Evolutionary conservation across 2,888 invertebrate species (phyloP).

Genomic region (Meliscaeva auricollis): DNA sequence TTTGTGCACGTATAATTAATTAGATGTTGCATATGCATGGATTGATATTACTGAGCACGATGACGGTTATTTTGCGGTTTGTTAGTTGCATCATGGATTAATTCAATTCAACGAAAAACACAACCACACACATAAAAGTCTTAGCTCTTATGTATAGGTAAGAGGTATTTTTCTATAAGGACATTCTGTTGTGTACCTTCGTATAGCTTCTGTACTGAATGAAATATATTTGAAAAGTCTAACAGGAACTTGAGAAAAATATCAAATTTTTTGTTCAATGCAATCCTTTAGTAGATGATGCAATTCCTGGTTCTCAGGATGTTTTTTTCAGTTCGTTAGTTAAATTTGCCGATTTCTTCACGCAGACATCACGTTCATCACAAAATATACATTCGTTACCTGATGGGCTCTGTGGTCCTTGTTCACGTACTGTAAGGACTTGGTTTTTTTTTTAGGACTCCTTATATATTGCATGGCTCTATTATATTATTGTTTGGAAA

Average conservation of each 20-base stretch:
- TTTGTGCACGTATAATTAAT: slow-evolving; percentile 76
- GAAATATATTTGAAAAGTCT: neutral
- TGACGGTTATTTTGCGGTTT: slow-evolving; percentile 77
- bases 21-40: slow-evolving; percentile 75
- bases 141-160: neutral
- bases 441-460: neutral
- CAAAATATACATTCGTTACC: slow-evolving; percentile 73
- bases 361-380: slow-evolving; percentile 72
- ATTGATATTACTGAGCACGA: slow-evolving; percentile 62
- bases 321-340: slow-evolving; percentile 73
- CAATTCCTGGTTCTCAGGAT: slow-evolving; percentile 60
- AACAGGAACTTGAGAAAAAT: slow-evolving; percentile 47
- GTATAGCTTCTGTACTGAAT: neutral
- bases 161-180: slow-evolving; percentile 22
- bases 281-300: slow-evolving; percentile 71
- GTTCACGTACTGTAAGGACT: slow-evolving; percentile 72
- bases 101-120: slow-evolving; percentile 34
- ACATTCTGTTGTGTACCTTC: neutral
- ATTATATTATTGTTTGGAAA: slow-evolving; percentile 70
- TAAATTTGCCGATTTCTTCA: slow-evolving; percentile 68
- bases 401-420: slow-evolving; percentile 68
- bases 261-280: slow-evolving; percentile 64
- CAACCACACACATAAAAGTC: slow-evolving; percentile 5
- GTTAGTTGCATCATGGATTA: slow-evolving; percentile 69
- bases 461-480: slow-evolving; percentile 40